Percentiles rank a stretch among this genome's conserved stretches.
phyloP scores from a whole-genome alignment of 2,797 vertebrate genomes.

The Ceyx erithaca region DNA sequence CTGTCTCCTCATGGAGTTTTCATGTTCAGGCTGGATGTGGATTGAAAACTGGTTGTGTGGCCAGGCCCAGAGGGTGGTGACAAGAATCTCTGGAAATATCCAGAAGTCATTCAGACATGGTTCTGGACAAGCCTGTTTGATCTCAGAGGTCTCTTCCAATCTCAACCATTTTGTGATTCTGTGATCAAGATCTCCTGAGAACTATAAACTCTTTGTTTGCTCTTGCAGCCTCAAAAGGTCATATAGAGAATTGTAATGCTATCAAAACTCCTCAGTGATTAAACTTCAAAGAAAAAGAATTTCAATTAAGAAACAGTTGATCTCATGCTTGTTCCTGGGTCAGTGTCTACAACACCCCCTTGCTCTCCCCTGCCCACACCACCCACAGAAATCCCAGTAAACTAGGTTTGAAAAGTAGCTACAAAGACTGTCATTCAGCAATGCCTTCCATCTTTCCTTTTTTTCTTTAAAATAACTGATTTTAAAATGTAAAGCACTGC shows the following conservation, averaged over 20 bases:
- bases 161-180: background rate
- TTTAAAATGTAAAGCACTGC: conserved; percentile 36
- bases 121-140: background rate
- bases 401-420: background rate
- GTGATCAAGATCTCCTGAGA: background rate
- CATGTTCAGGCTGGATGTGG: background rate
- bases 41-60: background rate
- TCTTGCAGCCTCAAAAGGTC: background rate
- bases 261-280: background rate
- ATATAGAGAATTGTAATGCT: background rate
- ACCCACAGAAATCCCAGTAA: background rate
- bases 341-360: background rate
- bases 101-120: background rate
- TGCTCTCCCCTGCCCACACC: too few relatives aligned
- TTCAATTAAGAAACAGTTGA: background rate
- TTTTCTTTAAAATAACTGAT: background rate
- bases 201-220: background rate
- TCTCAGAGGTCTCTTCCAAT: background rate
- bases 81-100: background rate
- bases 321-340: background rate
- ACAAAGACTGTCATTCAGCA: conserved; percentile 13
- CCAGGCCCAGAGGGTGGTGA: background rate
- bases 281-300: background rate
- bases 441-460: background rate
- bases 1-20: background rate